These are phyloP conservation scores for Turdus rufiventris DNA, from an alignment of 2,113 vertebrate species.

Conservation along the genomic window DNA sequence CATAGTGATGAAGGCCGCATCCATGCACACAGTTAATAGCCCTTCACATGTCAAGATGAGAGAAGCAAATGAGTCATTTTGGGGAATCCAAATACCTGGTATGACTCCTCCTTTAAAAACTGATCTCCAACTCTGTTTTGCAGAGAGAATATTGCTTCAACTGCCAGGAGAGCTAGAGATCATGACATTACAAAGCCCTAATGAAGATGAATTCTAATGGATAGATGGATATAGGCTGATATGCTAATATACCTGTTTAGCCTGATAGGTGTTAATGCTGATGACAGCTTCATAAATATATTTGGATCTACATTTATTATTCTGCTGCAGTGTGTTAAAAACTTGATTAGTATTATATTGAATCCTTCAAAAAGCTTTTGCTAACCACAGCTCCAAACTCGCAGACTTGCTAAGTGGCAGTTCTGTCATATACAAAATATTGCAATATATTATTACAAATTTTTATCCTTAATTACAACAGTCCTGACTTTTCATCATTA, in stretches of 20 bases:
- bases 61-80: neutral
- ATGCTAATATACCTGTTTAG: neutral
- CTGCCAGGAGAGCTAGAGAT: neutral
- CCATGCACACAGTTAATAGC: neutral
- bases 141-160: neutral
- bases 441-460: neutral
- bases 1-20: neutral
- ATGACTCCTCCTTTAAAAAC: neutral
- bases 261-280: neutral
- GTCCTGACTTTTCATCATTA: neutral
- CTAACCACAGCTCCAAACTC: neutral
- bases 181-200: neutral
- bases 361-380: neutral
- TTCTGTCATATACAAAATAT: slow-evolving; percentile 3
- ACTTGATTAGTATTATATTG: slow-evolving; percentile 10
- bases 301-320: neutral
- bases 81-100: neutral
- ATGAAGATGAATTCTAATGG: slow-evolving; percentile 1
- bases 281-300: neutral
- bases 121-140: neutral
- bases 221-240: neutral
- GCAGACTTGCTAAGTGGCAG: neutral
- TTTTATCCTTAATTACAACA: slow-evolving; percentile 26
- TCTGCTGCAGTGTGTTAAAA: slow-evolving; percentile 5
- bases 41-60: neutral